Conservation (phyloP, 2,113 vertebrate species). For the Centrocercus urophasianus region DNA sequence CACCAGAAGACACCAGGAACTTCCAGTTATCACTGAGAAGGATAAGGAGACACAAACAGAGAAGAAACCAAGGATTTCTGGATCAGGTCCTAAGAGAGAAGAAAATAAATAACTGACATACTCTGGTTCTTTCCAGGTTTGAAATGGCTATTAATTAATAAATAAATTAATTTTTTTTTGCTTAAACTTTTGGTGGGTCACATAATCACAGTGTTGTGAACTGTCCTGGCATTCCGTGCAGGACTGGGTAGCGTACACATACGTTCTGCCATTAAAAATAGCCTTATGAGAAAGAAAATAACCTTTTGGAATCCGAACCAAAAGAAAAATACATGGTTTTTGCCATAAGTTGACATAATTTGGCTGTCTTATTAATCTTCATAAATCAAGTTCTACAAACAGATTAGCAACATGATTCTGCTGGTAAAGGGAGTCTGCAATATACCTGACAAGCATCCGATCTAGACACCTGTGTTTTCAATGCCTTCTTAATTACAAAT, state of each 20-base stretch:
- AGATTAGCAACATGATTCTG: constrained; percentile 45
- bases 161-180: not conserved
- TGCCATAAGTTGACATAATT: constrained; percentile 65
- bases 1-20: not conserved
- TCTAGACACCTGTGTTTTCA: constrained; percentile 20
- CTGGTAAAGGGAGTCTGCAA: not conserved
- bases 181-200: constrained; percentile 1
- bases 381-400: constrained; percentile 58
- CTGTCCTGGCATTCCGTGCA: constrained; percentile 8
- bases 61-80: not conserved
- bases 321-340: constrained; percentile 61
- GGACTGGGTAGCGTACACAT: constrained; percentile 23
- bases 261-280: constrained; percentile 66
- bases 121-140: not conserved
- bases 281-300: constrained; percentile 61
- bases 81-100: not conserved
- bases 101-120: not conserved
- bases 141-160: not conserved
- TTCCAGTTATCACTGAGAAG: not conserved
- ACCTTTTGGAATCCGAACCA: constrained; percentile 43
- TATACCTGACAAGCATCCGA: not conserved
- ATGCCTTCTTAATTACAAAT: constrained; percentile 34
- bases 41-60: not conserved
- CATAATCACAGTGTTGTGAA: not conserved
- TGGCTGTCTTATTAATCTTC: constrained; percentile 36